Conservation (phyloP, 2,113 vertebrate genomes). For the Aspidoscelis tigris region DNA sequence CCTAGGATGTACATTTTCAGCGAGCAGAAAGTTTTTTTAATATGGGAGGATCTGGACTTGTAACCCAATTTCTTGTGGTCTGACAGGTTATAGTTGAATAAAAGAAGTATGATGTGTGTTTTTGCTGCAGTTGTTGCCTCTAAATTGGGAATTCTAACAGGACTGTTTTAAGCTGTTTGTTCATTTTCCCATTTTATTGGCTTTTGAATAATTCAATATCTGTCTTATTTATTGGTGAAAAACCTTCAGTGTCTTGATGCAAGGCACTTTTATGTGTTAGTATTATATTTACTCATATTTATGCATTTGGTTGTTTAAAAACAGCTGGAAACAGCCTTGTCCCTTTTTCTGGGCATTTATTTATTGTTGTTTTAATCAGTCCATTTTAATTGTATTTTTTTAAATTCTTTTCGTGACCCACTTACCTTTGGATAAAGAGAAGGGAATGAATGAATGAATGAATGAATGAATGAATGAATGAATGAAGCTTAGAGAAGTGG, state of each 20-base stretch:
- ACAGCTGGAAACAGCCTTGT: no score
- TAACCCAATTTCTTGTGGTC: neutral
- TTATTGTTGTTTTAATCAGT: no score
- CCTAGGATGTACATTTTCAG: neutral
- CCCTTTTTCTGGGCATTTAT: no score
- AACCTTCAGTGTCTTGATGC: constrained; percentile 52
- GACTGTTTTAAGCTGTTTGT: neutral
- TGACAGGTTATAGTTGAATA: neutral
- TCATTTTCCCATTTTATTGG: neutral
- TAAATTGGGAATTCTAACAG: neutral
- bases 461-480: no score
- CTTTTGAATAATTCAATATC: constrained; percentile 37
- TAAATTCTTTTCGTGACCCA: no score
- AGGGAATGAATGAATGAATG: no score
- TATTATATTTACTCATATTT: constrained; percentile 35
- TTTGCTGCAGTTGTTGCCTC: neutral
- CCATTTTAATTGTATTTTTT: no score
- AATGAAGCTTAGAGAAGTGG: no score
- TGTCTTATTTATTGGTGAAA: constrained; percentile 53
- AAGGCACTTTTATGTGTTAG: neutral
- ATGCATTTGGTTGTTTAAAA: constrained; percentile 6
- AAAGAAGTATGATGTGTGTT: neutral
- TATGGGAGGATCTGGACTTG: neutral
- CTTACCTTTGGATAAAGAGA: no score
- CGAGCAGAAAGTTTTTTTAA: neutral